Percentiles rank a stretch among this genome's conserved stretches.
phyloP scores from a whole-genome alignment of 2,888 invertebrate species.

The Rhagonycha fulva region DNA sequence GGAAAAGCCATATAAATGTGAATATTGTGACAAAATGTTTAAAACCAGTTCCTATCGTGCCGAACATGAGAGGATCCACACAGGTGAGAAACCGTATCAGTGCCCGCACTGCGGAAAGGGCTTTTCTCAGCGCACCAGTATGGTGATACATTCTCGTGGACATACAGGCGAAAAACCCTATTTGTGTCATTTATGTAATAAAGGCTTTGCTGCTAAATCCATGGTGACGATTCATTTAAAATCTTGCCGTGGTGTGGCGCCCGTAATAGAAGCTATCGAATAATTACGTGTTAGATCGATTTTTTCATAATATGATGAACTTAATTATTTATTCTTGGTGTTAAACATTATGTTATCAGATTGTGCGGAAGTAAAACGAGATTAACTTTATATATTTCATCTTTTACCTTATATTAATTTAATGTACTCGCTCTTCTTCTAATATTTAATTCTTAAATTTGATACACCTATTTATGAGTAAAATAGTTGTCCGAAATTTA shows the following conservation, averaged over 20 bases:
- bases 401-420: background rate
- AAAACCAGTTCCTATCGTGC: constrained; percentile 63
- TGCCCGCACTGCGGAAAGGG: constrained; percentile 31
- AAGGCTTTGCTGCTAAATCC: constrained; percentile 49
- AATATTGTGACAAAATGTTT: constrained; percentile 43
- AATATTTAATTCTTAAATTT: background rate
- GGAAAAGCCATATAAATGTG: constrained; percentile 37
- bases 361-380: background rate
- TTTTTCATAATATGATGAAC: background rate
- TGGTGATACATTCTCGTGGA: constrained; percentile 30
- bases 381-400: background rate
- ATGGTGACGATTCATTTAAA: constrained; percentile 50
- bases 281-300: background rate
- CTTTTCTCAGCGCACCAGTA: constrained; percentile 31
- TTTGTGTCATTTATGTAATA: constrained; percentile 48
- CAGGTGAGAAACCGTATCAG: constrained; percentile 49
- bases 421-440: background rate
- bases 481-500: background rate
- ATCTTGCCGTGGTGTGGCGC: constrained; percentile 37
- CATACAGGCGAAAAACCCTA: constrained; percentile 45
- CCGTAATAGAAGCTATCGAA: background rate
- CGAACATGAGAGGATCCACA: constrained; percentile 66
- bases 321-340: background rate
- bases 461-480: background rate
- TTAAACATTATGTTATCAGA: background rate